These are phyloP conservation scores for Drosophila lacteicornis DNA, from an alignment of 1,140 invertebrate genomes.

Conservation along the genomic window DNA sequence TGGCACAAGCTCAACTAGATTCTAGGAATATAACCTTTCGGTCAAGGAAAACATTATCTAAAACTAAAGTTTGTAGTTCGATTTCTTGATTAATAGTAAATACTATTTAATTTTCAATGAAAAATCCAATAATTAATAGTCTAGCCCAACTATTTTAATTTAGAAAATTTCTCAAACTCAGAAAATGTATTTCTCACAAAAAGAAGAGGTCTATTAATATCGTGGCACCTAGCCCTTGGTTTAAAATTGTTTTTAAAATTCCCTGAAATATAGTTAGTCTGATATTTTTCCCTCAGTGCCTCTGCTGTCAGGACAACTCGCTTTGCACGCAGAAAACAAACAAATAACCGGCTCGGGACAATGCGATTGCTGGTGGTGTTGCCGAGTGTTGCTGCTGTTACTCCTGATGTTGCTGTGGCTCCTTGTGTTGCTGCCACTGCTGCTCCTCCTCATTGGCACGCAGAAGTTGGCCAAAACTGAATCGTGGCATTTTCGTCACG, in stretches of 20 bases:
- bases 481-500: conserved; percentile 81
- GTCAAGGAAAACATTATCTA: neutral
- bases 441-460: conserved; percentile 44
- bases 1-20: too few species aligned
- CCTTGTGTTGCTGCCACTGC: neutral
- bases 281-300: conserved; percentile 7
- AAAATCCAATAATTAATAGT: too few species aligned
- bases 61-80: too few species aligned
- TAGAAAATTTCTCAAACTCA: too few species aligned
- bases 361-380: conserved; percentile 20
- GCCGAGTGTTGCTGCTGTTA: neutral
- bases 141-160: too few species aligned
- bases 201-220: too few species aligned
- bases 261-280: accelerated
- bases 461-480: conserved; percentile 53
- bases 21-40: neutral
- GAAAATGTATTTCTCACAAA: too few species aligned
- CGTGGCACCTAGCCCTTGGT: too few species aligned
- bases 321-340: conserved; percentile 46
- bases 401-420: conserved; percentile 1
- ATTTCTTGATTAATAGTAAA: too few species aligned
- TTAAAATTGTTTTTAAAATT: neutral
- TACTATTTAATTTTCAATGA: too few species aligned
- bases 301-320: neutral
- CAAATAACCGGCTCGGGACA: conserved; percentile 40